Evolutionary conservation across 2,113 vertebrate genomes (phyloP).

Genomic region (Alosa alosa): DNA sequence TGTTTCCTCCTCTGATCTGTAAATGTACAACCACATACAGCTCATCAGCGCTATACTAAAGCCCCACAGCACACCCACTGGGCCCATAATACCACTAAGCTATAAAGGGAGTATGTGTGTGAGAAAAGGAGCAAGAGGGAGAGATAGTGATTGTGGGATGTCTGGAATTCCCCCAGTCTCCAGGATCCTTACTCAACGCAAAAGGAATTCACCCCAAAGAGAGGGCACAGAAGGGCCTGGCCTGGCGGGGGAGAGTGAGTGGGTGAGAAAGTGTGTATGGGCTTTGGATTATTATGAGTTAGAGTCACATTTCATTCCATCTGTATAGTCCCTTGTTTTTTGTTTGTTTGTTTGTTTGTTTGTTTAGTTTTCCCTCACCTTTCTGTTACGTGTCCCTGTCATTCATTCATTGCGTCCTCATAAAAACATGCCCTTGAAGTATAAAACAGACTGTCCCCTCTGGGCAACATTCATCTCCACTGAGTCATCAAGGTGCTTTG

Average conservation of each 20-base stretch:
- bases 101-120: neutral
- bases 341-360: neutral
- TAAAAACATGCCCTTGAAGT: neutral
- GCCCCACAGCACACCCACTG: neutral
- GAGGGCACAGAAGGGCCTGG: neutral
- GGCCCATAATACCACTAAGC: neutral
- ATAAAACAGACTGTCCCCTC: neutral
- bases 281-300: neutral
- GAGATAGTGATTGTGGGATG: slow-evolving; percentile 22
- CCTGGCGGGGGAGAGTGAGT: neutral
- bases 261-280: neutral
- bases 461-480: neutral
- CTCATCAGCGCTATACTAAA: neutral
- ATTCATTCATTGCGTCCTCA: neutral
- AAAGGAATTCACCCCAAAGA: slow-evolving; percentile 50
- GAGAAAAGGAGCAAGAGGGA: neutral
- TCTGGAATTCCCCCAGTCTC: slow-evolving; percentile 59
- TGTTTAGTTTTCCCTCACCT: neutral
- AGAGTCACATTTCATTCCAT: neutral
- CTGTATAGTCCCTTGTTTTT: neutral
- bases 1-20: neutral
- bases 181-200: slow-evolving; percentile 44
- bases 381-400: neutral
- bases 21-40: neutral
- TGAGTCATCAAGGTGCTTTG: neutral